Base-by-base conservation (phyloP, 2,797 vertebrate genomes). In the Lateolabrax maculatus region DNA sequence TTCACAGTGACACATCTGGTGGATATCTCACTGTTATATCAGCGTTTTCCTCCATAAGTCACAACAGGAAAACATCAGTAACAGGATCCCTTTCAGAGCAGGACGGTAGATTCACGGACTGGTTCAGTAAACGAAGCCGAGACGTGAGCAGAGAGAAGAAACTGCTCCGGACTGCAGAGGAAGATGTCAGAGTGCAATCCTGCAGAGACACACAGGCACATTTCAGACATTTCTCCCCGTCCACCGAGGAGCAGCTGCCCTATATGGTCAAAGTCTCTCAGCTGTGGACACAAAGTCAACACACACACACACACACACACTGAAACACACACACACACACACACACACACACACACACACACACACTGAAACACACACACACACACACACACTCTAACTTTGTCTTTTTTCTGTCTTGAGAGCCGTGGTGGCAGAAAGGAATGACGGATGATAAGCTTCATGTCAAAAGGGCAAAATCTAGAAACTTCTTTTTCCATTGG, bases 211-310 rank as follows among this genome's bases (percentile, higher is more conserved):
- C 77, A 66, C 75, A 62, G 76, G 61, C 69, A 84, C 89, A 90
- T 93, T 93, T 92, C 86, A 92, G 84, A 85, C 92, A 86, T 91
- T 92, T 94, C 87, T 91, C 60, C 69, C 12, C 25, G 71, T 89
- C 86, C 90, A 9, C 72, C 9, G 74, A 86, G 84, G 61, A 85
- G 85, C 81, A 80, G 89, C 86, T 87, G 89, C 94, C 93, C 91
- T 94, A 94, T 89, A 94, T 94, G 93, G 94, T 91, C 90, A 93
- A 87, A 93, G 89, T 88, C 74, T 91, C 81, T 90, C 82, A 89
- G 88, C 90, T 89, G 91, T 90, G 90, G 84, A 91, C 84, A 79
- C 77, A 78, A 60, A 75, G 64, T 46, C 37, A 82, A 79, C 46
- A 36, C 36, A 43, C 58, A 71, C 15, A 62, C 49, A 66, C 55